Percentiles rank a stretch among this genome's conserved stretches.
These are phyloP conservation scores for Drosophila tani DNA, from an alignment of 1,140 invertebrate species.

Conservation along the genomic window DNA sequence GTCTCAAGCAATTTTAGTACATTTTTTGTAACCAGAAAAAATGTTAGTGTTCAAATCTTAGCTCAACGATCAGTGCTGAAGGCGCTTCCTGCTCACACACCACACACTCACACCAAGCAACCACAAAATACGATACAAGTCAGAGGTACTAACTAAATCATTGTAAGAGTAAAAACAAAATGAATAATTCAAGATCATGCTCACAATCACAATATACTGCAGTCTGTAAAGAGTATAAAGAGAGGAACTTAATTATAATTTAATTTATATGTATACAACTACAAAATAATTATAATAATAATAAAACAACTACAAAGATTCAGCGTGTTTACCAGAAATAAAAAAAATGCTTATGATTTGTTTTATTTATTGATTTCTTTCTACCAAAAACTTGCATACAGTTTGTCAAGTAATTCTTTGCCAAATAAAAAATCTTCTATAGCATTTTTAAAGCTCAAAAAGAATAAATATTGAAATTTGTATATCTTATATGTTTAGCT, in stretches of 20 bases:
- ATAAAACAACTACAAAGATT: conserved; percentile 52
- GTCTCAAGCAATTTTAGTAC: conserved; percentile 73
- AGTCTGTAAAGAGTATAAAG: conserved; percentile 61
- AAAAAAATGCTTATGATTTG: conserved; percentile 21
- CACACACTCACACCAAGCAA: conserved; percentile 19
- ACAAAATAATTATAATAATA: conserved; percentile 71
- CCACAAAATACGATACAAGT: conserved; percentile 34
- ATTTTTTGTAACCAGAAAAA: conserved; percentile 67
- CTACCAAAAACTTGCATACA: neutral
- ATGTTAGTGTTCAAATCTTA: conserved; percentile 81
- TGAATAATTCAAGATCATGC: conserved; percentile 38
- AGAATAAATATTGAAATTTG: too few relatives aligned
- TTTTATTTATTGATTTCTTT: conserved; percentile 16
- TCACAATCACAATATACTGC: conserved; percentile 56
- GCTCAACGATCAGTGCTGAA: conserved; percentile 70
- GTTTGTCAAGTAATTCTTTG: too few relatives aligned
- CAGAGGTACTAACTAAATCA: conserved; percentile 40
- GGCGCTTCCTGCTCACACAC: conserved; percentile 23
- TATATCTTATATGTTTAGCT: too few relatives aligned
- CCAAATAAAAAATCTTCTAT: too few relatives aligned
- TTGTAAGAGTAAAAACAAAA: conserved; percentile 47
- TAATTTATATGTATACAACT: conserved; percentile 78
- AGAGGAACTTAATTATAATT: conserved; percentile 68
- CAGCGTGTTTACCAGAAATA: conserved; percentile 60
- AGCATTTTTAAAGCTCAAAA: too few relatives aligned